Evolutionary conservation across 2,113 vertebrate genomes (phyloP).

Genomic region (Pelmatolapia mariae): DNA sequence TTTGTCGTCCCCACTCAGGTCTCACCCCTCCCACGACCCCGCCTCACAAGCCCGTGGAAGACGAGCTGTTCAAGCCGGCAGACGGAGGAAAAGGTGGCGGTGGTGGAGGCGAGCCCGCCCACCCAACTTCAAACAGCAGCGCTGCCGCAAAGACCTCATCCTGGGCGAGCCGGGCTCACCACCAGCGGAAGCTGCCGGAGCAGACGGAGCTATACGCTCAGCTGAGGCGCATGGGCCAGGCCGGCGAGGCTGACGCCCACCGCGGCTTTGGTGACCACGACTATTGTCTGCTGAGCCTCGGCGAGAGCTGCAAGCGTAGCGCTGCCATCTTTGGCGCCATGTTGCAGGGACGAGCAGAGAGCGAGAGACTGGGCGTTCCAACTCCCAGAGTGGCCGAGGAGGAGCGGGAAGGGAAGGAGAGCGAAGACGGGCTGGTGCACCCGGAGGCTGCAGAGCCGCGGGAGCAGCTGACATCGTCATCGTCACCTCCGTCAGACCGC

Average conservation of each 20-base stretch:
- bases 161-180: constrained; percentile 48
- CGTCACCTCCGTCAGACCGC: not conserved
- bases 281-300: constrained; percentile 82
- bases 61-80: constrained; percentile 90
- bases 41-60: constrained; percentile 90
- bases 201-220: constrained; percentile 91
- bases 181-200: constrained; percentile 82
- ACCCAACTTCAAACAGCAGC: constrained; percentile 42
- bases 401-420: not conserved
- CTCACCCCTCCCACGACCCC: constrained; percentile 96
- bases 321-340: constrained; percentile 44
- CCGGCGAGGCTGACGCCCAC: constrained; percentile 40
- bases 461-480: not conserved
- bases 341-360: constrained; percentile 32
- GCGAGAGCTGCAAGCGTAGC: constrained; percentile 64
- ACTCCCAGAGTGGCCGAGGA: constrained; percentile 16
- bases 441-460: not conserved
- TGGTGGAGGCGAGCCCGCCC: not conserved
- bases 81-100: constrained; percentile 65
- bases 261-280: constrained; percentile 91
- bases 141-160: constrained; percentile 30
- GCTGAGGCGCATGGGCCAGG: constrained; percentile 74
- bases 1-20: constrained; percentile 64
- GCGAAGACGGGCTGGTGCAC: not conserved
- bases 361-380: not conserved